Evolutionary conservation across 2,113 vertebrate genomes (phyloP).

Genomic region (Passer domesticus): DNA sequence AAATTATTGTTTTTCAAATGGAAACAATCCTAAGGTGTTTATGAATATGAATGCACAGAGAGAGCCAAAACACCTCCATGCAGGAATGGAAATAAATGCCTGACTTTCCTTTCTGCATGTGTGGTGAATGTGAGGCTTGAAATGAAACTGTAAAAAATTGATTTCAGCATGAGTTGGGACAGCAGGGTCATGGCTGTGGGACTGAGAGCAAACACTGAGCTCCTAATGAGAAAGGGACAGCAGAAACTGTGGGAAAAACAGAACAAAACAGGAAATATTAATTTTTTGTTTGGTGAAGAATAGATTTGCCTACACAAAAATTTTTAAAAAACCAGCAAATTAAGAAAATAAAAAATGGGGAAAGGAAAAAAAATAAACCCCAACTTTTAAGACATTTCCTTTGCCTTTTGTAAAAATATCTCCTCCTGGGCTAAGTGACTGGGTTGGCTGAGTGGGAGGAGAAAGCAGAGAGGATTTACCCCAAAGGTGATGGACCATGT

Average conservation of each 20-base stretch:
- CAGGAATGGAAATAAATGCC: background rate
- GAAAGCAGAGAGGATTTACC: conserved; percentile 72
- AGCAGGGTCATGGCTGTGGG: background rate
- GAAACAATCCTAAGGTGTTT: background rate
- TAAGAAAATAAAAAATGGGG: fast-evolving
- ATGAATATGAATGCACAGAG: background rate
- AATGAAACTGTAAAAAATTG: background rate
- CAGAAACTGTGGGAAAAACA: background rate
- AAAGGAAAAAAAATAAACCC: background rate
- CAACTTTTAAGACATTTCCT: background rate
- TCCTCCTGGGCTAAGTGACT: background rate
- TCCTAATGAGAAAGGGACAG: background rate
- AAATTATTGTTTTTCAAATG: background rate
- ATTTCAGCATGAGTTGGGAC: background rate
- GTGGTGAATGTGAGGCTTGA: background rate
- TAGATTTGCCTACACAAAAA: background rate
- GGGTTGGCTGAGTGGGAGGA: background rate
- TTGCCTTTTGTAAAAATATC: background rate
- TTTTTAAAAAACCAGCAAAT: background rate
- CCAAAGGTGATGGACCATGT: conserved; percentile 97
- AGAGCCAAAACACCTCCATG: background rate
- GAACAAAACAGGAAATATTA: background rate
- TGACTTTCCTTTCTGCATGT: background rate
- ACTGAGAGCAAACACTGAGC: background rate
- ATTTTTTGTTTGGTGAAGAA: background rate